Evolutionary conservation across 2,797 vertebrate genomes (phyloP).

Genomic region (Halcyon smyrnensis): DNA sequence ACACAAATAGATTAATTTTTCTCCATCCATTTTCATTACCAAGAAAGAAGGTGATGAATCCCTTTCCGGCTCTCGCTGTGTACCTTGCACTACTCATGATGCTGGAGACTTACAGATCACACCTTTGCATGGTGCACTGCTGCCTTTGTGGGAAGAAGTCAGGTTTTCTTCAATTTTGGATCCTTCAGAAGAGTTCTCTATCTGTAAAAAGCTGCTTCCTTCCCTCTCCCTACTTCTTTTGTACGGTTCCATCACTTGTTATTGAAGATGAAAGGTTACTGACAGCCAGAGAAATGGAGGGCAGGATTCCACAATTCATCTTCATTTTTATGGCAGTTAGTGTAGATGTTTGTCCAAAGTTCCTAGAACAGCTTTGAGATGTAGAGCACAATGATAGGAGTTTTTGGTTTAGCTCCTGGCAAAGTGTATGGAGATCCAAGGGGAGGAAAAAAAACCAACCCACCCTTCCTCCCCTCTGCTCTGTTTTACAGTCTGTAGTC

Average conservation of each 20-base stretch:
- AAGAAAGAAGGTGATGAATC: not conserved
- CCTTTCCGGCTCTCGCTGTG: not conserved
- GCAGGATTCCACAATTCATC: slow-evolving; percentile 28
- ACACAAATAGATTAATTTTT: not conserved
- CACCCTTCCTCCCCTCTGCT: no score
- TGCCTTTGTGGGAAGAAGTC: not conserved
- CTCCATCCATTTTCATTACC: not conserved
- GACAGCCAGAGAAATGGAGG: slow-evolving; percentile 22
- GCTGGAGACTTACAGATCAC: not conserved
- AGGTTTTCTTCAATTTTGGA: not conserved
- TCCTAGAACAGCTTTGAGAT: not conserved
- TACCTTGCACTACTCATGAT: not conserved
- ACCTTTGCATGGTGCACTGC: not conserved
- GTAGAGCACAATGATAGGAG: not conserved
- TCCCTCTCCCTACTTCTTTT: not conserved
- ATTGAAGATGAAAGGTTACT: slow-evolving; percentile 36
- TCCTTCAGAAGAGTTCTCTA: not conserved
- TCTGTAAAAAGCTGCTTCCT: not conserved
- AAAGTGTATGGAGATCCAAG: not conserved
- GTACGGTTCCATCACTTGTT: not conserved
- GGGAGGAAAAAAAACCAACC: not conserved
- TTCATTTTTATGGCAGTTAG: slow-evolving; percentile 37
- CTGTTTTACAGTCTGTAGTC: not conserved
- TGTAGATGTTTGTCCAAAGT: not conserved
- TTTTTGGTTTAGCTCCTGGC: not conserved